Evolutionary conservation across 2,113 vertebrate species (phyloP).

Genomic region (Callithrix jacchus): DNA sequence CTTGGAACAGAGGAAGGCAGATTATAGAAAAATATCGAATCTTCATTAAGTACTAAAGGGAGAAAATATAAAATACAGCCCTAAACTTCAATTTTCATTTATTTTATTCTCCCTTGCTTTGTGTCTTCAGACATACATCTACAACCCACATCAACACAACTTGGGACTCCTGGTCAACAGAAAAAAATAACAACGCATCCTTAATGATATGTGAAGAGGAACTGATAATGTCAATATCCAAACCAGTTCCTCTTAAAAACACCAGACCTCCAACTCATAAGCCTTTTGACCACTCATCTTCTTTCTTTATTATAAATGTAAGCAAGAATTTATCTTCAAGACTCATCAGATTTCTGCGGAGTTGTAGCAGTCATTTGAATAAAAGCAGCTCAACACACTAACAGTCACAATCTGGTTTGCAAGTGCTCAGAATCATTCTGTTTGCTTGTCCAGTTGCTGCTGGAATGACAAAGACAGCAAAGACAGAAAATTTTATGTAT

Average conservation of each 20-base stretch:
- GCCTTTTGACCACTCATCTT: not conserved
- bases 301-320: not conserved
- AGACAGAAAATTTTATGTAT: not conserved
- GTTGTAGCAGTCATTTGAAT: not conserved
- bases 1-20: not conserved
- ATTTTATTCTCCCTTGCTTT: not conserved
- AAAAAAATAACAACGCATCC: not conserved
- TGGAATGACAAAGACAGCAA: not conserved
- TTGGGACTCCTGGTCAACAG: not conserved
- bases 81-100: not conserved
- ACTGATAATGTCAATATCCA: not conserved
- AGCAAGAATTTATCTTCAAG: constrained; percentile 10
- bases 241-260: not conserved
- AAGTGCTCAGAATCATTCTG: not conserved
- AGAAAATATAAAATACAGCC: not conserved
- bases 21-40: not conserved
- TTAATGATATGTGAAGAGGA: not conserved
- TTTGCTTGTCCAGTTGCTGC: not conserved
- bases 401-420: not conserved
- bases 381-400: constrained; percentile 10
- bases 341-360: not conserved
- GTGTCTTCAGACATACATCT: constrained; percentile 20
- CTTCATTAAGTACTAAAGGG: not conserved
- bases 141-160: not conserved
- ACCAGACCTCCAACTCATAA: not conserved